Percentiles rank a stretch among this genome's conserved stretches.
Conservation (phyloP, 2,113 vertebrate genomes). For the Onychorhynchus coronatus region DNA sequence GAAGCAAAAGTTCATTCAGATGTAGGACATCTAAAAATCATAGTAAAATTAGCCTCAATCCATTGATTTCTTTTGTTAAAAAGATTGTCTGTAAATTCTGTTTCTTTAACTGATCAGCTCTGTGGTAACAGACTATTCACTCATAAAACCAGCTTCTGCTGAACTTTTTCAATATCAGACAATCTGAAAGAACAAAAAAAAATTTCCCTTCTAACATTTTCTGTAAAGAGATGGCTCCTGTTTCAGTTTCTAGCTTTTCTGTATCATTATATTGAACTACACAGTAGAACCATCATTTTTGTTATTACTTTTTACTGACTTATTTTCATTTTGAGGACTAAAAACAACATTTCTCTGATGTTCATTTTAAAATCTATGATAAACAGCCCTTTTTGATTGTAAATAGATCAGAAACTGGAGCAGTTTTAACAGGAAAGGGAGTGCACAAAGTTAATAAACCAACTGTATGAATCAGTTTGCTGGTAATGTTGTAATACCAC, state of each 20-base stretch:
- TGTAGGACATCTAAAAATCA: background rate
- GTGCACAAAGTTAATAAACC: background rate
- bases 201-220: background rate
- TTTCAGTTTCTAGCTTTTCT: background rate
- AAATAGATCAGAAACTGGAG: background rate
- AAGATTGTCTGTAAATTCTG: background rate
- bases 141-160: background rate
- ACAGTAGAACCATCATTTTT: background rate
- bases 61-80: background rate
- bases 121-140: background rate
- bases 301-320: background rate
- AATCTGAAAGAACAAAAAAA: background rate
- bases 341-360: background rate
- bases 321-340: background rate
- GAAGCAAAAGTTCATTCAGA: background rate
- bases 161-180: background rate
- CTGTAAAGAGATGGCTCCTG: background rate
- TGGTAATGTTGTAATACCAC: background rate
- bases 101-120: background rate
- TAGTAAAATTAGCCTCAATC: background rate
- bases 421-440: background rate
- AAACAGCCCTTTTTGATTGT: background rate
- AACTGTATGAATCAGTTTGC: background rate
- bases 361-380: background rate
- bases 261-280: background rate